Evolutionary conservation across 2,797 vertebrate species (phyloP).

Genomic region (Pteropus rufus): DNA sequence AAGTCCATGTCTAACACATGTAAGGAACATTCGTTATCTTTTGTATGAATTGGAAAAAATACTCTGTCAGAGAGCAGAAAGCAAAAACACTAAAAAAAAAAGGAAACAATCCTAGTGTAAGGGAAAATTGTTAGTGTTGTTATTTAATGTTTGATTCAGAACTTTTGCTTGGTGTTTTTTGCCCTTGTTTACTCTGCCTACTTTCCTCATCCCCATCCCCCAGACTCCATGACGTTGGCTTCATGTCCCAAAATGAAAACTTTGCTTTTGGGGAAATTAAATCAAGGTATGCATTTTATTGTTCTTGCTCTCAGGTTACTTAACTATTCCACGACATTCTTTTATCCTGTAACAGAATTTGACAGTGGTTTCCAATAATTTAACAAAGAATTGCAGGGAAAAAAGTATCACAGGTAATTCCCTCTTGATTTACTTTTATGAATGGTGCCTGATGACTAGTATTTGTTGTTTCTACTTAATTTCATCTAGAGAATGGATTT

Average conservation of each 20-base stretch:
- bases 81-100: neutral
- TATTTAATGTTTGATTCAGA: slow-evolving; percentile 4
- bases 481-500: neutral
- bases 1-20: slow-evolving; percentile 47
- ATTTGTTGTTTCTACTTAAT: slow-evolving; percentile 60
- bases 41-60: slow-evolving; percentile 38
- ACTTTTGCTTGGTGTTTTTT: neutral
- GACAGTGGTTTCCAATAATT: neutral
- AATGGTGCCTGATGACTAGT: slow-evolving; percentile 49
- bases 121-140: slow-evolving; percentile 10
- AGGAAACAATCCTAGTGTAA: neutral
- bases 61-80: slow-evolving; percentile 49
- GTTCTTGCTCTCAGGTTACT: neutral
- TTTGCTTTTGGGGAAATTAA: slow-evolving; percentile 27
- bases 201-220: neutral
- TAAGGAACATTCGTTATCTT: slow-evolving; percentile 32
- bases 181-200: neutral
- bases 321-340: neutral
- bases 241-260: neutral
- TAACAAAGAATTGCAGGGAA: slow-evolving; percentile 1
- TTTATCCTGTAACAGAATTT: slow-evolving; percentile 14
- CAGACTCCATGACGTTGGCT: neutral
- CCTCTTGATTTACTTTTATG: slow-evolving; percentile 58
- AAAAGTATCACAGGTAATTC: neutral
- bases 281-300: neutral